Conservation (phyloP, 2,113 vertebrate species). For the Ptychochromis oligacanthus region DNA sequence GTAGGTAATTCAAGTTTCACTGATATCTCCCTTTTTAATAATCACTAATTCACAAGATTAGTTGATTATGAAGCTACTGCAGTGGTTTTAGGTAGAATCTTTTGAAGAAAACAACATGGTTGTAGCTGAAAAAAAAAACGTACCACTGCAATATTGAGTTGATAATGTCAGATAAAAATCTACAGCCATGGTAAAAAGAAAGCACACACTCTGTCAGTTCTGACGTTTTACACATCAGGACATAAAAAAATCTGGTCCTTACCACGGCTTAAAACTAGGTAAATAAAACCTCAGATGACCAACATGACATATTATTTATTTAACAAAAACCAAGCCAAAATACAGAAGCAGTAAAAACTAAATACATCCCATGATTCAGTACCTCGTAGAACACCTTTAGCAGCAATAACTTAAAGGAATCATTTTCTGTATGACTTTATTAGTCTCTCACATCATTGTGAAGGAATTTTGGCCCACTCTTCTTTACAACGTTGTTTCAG, state of each 20-base stretch:
- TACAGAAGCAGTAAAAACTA: neutral
- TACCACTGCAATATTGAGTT: neutral
- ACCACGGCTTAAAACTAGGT: neutral
- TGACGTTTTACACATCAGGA: too few species aligned
- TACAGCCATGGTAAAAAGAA: neutral
- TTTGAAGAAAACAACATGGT: too few species aligned
- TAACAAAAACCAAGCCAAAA: neutral
- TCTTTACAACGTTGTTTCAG: neutral
- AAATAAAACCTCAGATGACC: neutral
- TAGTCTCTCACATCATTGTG: neutral
- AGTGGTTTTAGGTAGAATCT: neutral
- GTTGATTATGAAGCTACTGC: neutral
- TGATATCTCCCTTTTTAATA: constrained; percentile 1
- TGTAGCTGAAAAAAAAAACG: too few species aligned
- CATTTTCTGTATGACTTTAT: too few species aligned
- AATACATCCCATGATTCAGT: neutral
- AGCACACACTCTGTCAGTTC: neutral
- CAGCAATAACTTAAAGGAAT: neutral
- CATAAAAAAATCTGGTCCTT: neutral
- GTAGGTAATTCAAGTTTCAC: constrained; percentile 20
- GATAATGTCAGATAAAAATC: neutral
- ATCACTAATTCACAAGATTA: constrained; percentile 13
- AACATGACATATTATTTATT: neutral
- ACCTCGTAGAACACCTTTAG: neutral
- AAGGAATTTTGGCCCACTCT: neutral